phyloP scores from a whole-genome alignment of 2,888 invertebrate genomes.

The Lepidocyrtinus sp. region DNA sequence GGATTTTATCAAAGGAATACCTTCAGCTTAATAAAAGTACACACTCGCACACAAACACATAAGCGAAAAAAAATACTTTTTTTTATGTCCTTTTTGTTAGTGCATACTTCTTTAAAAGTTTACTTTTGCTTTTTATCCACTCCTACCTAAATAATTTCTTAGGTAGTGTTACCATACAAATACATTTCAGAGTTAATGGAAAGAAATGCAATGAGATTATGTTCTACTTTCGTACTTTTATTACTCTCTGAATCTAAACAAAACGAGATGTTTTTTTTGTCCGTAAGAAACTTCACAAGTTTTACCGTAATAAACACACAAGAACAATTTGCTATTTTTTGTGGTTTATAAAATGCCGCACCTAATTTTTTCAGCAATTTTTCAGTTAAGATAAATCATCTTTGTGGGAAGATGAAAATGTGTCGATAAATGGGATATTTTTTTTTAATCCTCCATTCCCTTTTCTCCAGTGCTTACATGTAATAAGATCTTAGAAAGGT shows the following conservation, averaged over 20 bases:
- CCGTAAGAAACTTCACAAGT: slow-evolving; percentile 4
- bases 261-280: slow-evolving; percentile 27
- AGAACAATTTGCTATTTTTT: not conserved
- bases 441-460: no score
- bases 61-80: slow-evolving; percentile 11
- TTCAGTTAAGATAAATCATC: no score
- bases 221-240: slow-evolving; percentile 50
- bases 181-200: slow-evolving; percentile 1
- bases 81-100: slow-evolving; percentile 6
- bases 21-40: not conserved
- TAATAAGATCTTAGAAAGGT: no score
- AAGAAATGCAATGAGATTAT: slow-evolving; percentile 17
- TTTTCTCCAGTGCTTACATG: no score
- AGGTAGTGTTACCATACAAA: not conserved
- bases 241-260: slow-evolving; percentile 36
- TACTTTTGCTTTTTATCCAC: slow-evolving; percentile 38
- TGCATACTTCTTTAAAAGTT: slow-evolving; percentile 14
- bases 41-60: not conserved
- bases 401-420: no score
- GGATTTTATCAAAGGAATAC: slow-evolving; percentile 10
- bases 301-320: not conserved
- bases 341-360: no score
- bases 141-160: not conserved
- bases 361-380: slow-evolving; percentile 24
- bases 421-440: no score